Evolutionary conservation across 1,140 invertebrate genomes (phyloP).

Genomic region (Drosophila ficusphila): DNA sequence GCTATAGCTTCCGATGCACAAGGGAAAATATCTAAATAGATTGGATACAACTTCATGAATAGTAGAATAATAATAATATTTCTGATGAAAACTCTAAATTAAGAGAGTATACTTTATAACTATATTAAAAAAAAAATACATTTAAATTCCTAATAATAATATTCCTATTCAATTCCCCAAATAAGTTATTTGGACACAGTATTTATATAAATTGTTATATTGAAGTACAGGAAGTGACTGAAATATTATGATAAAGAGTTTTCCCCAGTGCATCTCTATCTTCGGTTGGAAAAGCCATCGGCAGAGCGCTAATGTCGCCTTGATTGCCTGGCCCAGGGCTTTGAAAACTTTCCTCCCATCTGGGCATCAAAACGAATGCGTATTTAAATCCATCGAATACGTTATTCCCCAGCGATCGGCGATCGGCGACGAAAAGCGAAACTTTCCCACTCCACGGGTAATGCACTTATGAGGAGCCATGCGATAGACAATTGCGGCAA

Average conservation of each 20-base stretch:
- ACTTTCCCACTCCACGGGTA: conserved; percentile 41
- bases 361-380: conserved; percentile 52
- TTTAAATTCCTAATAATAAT: too few relatives aligned
- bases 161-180: too few relatives aligned
- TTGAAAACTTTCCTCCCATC: conserved; percentile 52
- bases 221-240: too few relatives aligned
- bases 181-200: too few relatives aligned
- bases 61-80: neutral
- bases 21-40: neutral
- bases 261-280: conserved; percentile 7
- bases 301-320: conserved; percentile 64
- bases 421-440: conserved; percentile 46
- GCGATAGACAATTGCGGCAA: conserved; percentile 64
- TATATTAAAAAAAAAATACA: too few relatives aligned
- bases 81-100: neutral
- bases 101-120: too few relatives aligned
- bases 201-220: neutral
- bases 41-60: too few relatives aligned
- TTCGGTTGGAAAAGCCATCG: conserved; percentile 15
- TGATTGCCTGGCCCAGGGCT: conserved; percentile 62
- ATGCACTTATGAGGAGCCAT: conserved; percentile 62
- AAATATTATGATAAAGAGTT: neutral
- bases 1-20: conserved; percentile 16
- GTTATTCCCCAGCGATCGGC: conserved; percentile 21
- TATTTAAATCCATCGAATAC: conserved; percentile 71